Evolutionary conservation across 2,888 invertebrate genomes (phyloP).

Genomic region (Phragmatobia fuliginosa): DNA sequence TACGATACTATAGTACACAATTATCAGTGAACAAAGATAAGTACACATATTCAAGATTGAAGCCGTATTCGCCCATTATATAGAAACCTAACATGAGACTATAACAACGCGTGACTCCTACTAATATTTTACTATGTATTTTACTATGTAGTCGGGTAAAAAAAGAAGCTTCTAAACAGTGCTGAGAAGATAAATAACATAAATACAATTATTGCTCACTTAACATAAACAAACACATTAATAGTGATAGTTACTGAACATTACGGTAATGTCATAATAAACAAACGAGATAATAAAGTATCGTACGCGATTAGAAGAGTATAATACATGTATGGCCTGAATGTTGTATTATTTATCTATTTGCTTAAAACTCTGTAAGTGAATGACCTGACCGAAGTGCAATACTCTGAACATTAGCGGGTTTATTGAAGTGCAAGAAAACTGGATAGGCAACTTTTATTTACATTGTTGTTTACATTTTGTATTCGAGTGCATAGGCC

Average conservation of each 20-base stretch:
- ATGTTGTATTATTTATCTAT: slow-evolving; percentile 53
- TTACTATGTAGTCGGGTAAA: no score
- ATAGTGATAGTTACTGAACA: not conserved
- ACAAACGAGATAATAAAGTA: slow-evolving; percentile 3
- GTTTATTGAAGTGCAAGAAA: slow-evolving; percentile 57
- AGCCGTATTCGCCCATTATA: no score
- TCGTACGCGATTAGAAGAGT: no score
- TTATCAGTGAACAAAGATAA: no score
- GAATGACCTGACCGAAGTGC: slow-evolving; percentile 56
- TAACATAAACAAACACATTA: not conserved
- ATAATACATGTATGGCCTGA: slow-evolving; percentile 31
- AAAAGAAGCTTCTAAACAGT: no score
- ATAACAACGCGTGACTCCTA: no score
- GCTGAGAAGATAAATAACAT: not conserved
- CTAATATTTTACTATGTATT: no score
- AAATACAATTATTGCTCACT: not conserved
- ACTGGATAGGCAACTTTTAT: slow-evolving; percentile 27
- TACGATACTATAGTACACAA: no score
- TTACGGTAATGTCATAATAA: slow-evolving; percentile 8
- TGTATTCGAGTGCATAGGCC: not conserved
- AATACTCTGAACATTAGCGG: slow-evolving; percentile 37
- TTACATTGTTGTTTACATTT: not conserved
- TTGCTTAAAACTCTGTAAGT: slow-evolving; percentile 63
- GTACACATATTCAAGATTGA: no score
- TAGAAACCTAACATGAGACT: no score